Evolutionary conservation across 2,888 invertebrate species (phyloP).

Genomic region (Diaphora mendica): DNA sequence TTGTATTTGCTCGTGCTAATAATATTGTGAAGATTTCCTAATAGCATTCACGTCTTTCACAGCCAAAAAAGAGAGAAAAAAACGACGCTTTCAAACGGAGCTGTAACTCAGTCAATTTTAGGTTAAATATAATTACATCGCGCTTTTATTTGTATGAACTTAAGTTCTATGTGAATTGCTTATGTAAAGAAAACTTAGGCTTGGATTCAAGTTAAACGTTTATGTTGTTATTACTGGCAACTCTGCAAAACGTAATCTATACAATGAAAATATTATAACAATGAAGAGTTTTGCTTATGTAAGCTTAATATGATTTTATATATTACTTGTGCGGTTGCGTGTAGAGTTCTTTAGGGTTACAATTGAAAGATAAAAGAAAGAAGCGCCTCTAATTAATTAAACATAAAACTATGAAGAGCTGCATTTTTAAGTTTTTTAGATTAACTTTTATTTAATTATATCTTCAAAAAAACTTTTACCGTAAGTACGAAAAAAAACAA

Average conservation of each 20-base stretch:
- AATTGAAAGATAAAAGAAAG: background rate
- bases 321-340: background rate
- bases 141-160: slow-evolving; percentile 1
- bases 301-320: background rate
- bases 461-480: background rate
- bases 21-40: background rate
- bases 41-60: background rate
- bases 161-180: background rate
- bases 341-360: background rate
- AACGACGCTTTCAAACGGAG: background rate
- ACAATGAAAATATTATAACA: background rate
- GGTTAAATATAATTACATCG: background rate
- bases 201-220: background rate
- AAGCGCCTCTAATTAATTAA: background rate
- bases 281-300: background rate
- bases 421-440: too few species aligned
- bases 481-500: background rate
- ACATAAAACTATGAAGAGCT: background rate
- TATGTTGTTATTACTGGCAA: background rate
- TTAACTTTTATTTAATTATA: background rate
- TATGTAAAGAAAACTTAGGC: background rate
- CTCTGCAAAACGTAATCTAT: background rate
- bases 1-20: slow-evolving; percentile 7
- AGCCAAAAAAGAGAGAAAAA: background rate
- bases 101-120: background rate